Conservation (phyloP, 1,140 invertebrate genomes). For the Tribolium castaneum region DNA sequence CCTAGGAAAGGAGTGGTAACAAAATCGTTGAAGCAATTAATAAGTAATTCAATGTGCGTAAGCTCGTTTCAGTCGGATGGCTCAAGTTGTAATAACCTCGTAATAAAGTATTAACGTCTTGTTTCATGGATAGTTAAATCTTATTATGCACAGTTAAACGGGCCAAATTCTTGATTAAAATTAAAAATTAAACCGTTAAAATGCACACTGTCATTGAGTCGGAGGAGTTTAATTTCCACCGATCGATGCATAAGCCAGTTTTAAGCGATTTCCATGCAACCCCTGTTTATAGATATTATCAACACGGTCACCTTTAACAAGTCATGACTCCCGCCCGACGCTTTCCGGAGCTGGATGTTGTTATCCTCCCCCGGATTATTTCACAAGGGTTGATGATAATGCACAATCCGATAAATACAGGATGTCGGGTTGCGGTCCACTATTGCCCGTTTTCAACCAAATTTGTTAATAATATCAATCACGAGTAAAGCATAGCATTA, state of each 20-base stretch:
- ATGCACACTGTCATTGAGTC: slow-evolving; percentile 11
- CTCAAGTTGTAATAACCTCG: slow-evolving; percentile 41
- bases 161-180: slow-evolving; percentile 37
- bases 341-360: slow-evolving; percentile 13
- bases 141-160: slow-evolving; percentile 36
- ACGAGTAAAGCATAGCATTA: background rate
- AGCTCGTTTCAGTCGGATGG: slow-evolving; percentile 37
- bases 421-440: background rate
- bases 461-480: background rate
- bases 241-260: slow-evolving; percentile 32
- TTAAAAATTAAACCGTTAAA: slow-evolving; percentile 40
- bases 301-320: slow-evolving; percentile 46
- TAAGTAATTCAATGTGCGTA: slow-evolving; percentile 34
- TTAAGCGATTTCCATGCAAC: slow-evolving; percentile 37
- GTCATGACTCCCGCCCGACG: slow-evolving; percentile 36
- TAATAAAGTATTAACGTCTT: slow-evolving; percentile 39
- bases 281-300: slow-evolving; percentile 48
- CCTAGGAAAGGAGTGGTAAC: background rate
- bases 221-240: background rate
- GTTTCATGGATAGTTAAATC: slow-evolving; percentile 45
- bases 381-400: slow-evolving; percentile 5
- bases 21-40: slow-evolving; percentile 27
- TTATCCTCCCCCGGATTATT: background rate
- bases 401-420: slow-evolving; percentile 16
- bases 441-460: background rate